Evolutionary conservation across 2,888 invertebrate species (phyloP).

Genomic region (Allolobophora icterica): DNA sequence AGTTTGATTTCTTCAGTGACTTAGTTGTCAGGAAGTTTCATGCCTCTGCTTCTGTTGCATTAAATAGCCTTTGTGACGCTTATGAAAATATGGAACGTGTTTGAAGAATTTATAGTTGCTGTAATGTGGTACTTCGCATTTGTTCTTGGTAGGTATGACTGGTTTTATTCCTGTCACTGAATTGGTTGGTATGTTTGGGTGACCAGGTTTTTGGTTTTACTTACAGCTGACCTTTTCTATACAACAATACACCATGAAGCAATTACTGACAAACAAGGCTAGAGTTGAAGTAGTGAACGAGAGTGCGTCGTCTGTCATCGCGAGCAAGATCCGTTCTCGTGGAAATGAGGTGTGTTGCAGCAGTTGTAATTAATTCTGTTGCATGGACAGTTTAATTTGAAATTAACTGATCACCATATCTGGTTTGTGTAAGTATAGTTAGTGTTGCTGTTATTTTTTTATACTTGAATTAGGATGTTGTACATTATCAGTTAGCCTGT

Average conservation of each 20-base stretch:
- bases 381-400: neutral
- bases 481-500: neutral
- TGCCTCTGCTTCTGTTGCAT: too few species aligned
- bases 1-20: too few species aligned
- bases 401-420: neutral
- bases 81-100: neutral
- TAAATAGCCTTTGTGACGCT: neutral
- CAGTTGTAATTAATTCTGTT: neutral
- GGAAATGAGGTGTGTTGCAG: neutral
- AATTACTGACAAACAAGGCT: slow-evolving; percentile 41
- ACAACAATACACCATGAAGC: slow-evolving; percentile 46
- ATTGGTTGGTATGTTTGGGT: neutral
- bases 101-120: too few species aligned
- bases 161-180: neutral
- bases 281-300: slow-evolving; percentile 40
- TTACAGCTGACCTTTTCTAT: slow-evolving; percentile 46
- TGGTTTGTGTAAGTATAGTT: neutral
- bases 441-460: neutral
- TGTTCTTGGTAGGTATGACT: neutral
- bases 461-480: neutral
- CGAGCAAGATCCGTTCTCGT: slow-evolving; percentile 35
- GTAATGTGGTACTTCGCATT: neutral
- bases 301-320: neutral
- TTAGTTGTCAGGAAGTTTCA: too few species aligned
- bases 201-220: neutral